A percentile compares a stretch with the other conserved stretches of the same genome.
These are phyloP conservation scores for Hydraecia micacea DNA, from an alignment of 2,888 invertebrate genomes.

Conservation along the genomic window DNA sequence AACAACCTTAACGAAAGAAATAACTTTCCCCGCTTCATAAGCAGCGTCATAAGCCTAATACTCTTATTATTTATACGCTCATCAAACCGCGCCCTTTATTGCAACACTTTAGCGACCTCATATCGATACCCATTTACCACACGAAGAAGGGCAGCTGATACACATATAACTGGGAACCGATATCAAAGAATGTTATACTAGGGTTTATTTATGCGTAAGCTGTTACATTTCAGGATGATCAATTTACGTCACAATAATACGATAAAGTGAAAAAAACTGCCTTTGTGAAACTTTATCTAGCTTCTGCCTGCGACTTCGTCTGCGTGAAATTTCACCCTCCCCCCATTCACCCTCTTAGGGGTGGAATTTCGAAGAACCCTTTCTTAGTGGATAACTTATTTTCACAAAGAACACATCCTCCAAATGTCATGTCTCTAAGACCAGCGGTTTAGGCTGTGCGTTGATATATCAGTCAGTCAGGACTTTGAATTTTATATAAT, in stretches of 20 bases:
- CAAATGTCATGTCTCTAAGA: too few relatives aligned
- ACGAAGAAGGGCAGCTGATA: conserved; percentile 17
- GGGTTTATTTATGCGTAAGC: conserved; percentile 9
- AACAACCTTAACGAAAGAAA: conserved; percentile 23
- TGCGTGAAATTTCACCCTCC: too few relatives aligned
- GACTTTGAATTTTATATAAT: too few relatives aligned
- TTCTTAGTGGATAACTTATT: too few relatives aligned
- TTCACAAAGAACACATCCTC: too few relatives aligned
- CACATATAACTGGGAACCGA: conserved; percentile 27
- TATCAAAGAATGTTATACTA: conserved; percentile 22
- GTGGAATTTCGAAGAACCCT: too few relatives aligned
- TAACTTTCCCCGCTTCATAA: conserved; percentile 12
- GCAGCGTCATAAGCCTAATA: background rate
- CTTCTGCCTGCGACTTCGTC: too few relatives aligned
- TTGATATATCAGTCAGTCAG: too few relatives aligned
- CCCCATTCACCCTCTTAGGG: too few relatives aligned
- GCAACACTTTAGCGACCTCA: conserved; percentile 25
- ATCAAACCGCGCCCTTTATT: conserved; percentile 30
- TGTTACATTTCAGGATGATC: background rate
- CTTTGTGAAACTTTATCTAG: background rate
- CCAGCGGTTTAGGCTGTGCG: too few relatives aligned
- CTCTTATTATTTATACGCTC: conserved; percentile 38
- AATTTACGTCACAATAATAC: background rate
- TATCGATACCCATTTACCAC: conserved; percentile 20
- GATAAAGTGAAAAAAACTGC: background rate